Conservation (phyloP, 2,113 vertebrate species). For the Misgurnus mizolepis region DNA sequence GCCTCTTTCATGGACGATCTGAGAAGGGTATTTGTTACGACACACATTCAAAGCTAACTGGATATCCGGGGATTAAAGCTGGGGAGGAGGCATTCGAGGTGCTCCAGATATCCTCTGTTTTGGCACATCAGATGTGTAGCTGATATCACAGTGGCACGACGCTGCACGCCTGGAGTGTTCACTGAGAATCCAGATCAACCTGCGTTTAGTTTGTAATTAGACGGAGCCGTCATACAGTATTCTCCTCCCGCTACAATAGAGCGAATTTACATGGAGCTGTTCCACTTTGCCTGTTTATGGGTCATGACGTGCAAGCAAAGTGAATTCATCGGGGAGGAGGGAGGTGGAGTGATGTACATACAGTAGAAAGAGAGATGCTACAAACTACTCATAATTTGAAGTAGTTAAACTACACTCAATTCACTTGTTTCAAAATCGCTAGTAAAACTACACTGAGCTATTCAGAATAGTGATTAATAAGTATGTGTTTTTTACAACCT, state of each 20-base stretch:
- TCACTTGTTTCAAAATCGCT: too few relatives aligned
- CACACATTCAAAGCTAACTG: slow-evolving; percentile 55
- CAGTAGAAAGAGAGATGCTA: neutral
- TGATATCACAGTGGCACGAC: neutral
- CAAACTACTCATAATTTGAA: neutral
- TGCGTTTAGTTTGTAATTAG: slow-evolving; percentile 67
- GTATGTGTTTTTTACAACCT: too few relatives aligned
- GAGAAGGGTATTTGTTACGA: slow-evolving; percentile 48
- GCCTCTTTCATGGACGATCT: slow-evolving; percentile 2
- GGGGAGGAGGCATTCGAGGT: slow-evolving; percentile 56
- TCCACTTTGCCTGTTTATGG: slow-evolving; percentile 1
- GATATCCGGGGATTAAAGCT: slow-evolving; percentile 58
- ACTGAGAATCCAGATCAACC: slow-evolving; percentile 69
- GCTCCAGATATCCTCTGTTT: slow-evolving; percentile 49
- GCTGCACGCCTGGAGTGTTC: slow-evolving; percentile 28
- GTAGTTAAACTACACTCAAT: too few relatives aligned
- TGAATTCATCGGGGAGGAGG: slow-evolving; percentile 13
- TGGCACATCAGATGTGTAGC: slow-evolving; percentile 53
- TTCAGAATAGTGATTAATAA: too few relatives aligned
- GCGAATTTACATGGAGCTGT: neutral
- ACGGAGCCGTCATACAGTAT: slow-evolving; percentile 54
- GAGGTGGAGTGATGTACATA: neutral
- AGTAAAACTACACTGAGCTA: too few relatives aligned
- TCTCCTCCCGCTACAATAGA: slow-evolving; percentile 41
- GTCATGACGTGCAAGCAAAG: neutral